Conservation (phyloP, 2,113 vertebrate species). For the Odontesthes bonariensis region DNA sequence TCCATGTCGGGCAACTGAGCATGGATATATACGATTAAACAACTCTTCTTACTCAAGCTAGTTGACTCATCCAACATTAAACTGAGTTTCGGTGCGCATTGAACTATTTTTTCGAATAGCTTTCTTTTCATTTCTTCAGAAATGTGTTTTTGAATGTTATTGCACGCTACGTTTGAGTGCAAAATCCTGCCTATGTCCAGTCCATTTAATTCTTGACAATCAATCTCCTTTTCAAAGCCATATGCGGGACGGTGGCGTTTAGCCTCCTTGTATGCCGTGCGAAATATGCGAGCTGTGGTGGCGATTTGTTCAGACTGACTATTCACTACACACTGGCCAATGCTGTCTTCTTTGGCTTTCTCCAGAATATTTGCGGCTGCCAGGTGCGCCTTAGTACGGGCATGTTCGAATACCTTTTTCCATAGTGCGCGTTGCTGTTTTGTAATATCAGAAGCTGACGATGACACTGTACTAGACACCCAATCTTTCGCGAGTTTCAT, state of each 20-base stretch:
- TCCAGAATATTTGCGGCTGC: slow-evolving; percentile 2
- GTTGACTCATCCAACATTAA: too few relatives aligned
- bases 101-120: too few relatives aligned
- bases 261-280: slow-evolving; percentile 9
- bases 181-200: neutral
- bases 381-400: neutral
- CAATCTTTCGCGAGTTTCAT: slow-evolving; percentile 12
- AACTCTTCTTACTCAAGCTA: too few relatives aligned
- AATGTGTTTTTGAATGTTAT: neutral
- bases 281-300: neutral
- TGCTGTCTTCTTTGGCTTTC: neutral
- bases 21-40: too few relatives aligned
- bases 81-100: too few relatives aligned
- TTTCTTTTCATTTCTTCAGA: neutral
- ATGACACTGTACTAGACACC: neutral
- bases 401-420: slow-evolving; percentile 3
- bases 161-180: too few relatives aligned
- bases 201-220: slow-evolving; percentile 4
- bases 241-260: neutral
- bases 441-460: neutral
- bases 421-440: neutral
- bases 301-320: neutral
- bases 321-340: neutral
- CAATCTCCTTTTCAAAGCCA: neutral
- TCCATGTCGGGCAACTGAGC: too few relatives aligned